phyloP scores from a whole-genome alignment of 2,888 invertebrate species.

The Theodoxus fluviatilis region DNA sequence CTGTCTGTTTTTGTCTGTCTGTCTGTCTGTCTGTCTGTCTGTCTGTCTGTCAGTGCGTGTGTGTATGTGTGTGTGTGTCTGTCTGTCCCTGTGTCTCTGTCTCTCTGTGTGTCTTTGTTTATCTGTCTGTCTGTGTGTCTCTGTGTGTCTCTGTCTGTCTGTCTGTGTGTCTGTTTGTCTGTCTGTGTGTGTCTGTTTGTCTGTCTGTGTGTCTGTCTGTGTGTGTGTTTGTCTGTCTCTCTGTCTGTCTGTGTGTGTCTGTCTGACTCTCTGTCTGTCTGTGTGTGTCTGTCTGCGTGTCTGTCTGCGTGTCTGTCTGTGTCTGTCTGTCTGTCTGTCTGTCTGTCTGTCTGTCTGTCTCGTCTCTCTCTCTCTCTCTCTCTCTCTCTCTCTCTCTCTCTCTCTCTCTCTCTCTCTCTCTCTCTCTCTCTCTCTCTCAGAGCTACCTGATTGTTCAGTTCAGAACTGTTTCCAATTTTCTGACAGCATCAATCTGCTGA shows the following conservation, averaged over 20 bases:
- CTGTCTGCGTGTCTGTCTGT: neutral
- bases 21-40: conserved; percentile 17
- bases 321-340: neutral
- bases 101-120: neutral
- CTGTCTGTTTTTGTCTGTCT: neutral
- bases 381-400: neutral
- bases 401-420: neutral
- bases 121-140: conserved; percentile 1
- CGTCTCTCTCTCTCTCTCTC: neutral
- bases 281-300: neutral
- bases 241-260: neutral
- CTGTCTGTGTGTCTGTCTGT: neutral
- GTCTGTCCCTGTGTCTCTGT: conserved; percentile 2
- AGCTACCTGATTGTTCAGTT: no score
- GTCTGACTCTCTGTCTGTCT: neutral
- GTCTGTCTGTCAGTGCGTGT: neutral
- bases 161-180: neutral
- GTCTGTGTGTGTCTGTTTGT: neutral
- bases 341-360: neutral
- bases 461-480: neutral
- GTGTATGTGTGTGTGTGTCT: neutral
- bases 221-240: neutral
- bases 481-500: conserved; percentile 60
- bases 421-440: neutral
- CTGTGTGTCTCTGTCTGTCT: conserved; percentile 8